Percentiles rank a stretch among this genome's conserved stretches.
These are phyloP conservation scores for Arvicola amphibius DNA, from an alignment of 2,797 vertebrate genomes.

Conservation along the genomic window DNA sequence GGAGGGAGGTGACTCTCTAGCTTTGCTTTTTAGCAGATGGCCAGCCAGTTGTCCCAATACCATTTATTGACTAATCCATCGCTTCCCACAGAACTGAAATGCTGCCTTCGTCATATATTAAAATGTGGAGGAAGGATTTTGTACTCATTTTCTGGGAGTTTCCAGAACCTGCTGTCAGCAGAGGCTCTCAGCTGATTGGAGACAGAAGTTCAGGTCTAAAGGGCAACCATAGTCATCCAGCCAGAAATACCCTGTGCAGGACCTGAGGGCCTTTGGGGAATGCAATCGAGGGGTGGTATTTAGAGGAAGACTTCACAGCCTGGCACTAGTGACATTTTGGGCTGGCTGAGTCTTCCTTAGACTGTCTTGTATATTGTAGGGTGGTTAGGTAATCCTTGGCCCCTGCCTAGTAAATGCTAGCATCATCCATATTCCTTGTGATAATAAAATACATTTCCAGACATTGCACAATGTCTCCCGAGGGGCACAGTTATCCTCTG, in stretches of 20 bases:
- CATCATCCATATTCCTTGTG: background rate
- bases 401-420: background rate
- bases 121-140: conserved; percentile 67
- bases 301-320: background rate
- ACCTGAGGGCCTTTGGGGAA: background rate
- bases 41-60: conserved; percentile 79
- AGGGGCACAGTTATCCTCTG: background rate
- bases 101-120: conserved; percentile 73
- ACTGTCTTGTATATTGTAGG: background rate
- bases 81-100: conserved; percentile 76
- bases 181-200: background rate
- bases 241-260: background rate
- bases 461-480: background rate
- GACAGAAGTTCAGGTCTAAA: background rate
- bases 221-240: background rate
- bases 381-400: background rate
- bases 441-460: background rate
- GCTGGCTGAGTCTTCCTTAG: background rate
- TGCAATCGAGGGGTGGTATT: background rate
- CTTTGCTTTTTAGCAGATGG: conserved; percentile 81
- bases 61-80: conserved; percentile 80
- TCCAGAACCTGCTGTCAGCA: background rate
- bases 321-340: background rate
- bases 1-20: conserved; percentile 78
- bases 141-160: conserved; percentile 46